A percentile compares a stretch with the other conserved stretches of the same genome.
phyloP scores from a whole-genome alignment of 2,888 invertebrate genomes.

The Odontocolon sp. region DNA sequence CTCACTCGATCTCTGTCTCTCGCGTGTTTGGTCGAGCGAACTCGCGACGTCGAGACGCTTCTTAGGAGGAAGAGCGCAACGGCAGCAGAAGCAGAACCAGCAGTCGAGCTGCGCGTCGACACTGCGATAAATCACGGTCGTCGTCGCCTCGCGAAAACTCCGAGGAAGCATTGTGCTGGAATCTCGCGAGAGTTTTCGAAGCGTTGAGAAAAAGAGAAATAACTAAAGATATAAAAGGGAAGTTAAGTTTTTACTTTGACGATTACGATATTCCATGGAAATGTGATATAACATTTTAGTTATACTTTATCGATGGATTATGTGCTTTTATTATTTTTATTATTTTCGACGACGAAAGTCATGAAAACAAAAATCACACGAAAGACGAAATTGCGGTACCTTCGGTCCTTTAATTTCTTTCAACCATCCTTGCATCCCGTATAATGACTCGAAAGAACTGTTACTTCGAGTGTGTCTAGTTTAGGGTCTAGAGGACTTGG shows the following conservation, averaged over 20 bases:
- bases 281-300: no score
- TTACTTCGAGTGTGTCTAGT: slow-evolving; percentile 13
- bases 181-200: slow-evolving; percentile 30
- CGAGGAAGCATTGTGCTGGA: slow-evolving; percentile 55
- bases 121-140: slow-evolving; percentile 62
- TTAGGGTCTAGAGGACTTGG: slow-evolving; percentile 36
- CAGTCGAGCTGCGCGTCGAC: slow-evolving; percentile 61
- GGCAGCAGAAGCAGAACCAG: slow-evolving; percentile 25
- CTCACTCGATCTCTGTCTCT: slow-evolving; percentile 3
- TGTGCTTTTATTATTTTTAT: no score
- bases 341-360: not conserved
- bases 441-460: slow-evolving; percentile 35
- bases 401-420: not conserved
- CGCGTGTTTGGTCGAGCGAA: slow-evolving; percentile 19
- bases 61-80: slow-evolving; percentile 34
- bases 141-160: slow-evolving; percentile 28
- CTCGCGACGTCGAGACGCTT: slow-evolving; percentile 42
- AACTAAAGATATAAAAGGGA: not conserved
- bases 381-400: no score
- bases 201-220: slow-evolving; percentile 14
- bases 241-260: not conserved
- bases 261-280: not conserved
- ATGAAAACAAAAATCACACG: not conserved
- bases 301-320: no score
- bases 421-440: not conserved